Conservation (phyloP, 2,888 invertebrate genomes). For the Mesorhabditis spiculigera region DNA sequence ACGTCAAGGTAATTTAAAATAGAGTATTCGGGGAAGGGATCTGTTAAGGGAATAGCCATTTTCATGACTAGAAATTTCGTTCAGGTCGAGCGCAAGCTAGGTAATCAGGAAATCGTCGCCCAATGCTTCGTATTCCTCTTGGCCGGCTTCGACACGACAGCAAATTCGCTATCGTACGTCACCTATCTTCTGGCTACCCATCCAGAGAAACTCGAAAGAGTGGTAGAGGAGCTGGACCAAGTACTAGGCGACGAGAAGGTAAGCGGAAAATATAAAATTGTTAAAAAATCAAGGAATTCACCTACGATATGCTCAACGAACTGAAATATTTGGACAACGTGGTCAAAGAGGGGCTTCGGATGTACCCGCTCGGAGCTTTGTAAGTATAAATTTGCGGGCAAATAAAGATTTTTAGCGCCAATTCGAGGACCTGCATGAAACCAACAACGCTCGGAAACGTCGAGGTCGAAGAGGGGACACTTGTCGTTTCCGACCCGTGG, state of each 20-base stretch:
- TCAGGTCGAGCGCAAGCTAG: conserved; percentile 34
- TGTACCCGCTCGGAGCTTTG: conserved; percentile 47
- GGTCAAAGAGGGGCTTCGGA: conserved; percentile 45
- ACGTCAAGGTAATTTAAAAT: conserved; percentile 11
- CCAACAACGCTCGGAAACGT: conserved; percentile 37
- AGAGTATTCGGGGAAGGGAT: neutral
- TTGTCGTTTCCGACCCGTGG: conserved; percentile 41
- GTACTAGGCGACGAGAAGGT: conserved; percentile 24
- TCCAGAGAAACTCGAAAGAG: conserved; percentile 24
- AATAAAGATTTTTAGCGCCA: conserved; percentile 32
- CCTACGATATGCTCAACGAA: conserved; percentile 40
- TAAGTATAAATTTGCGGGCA: conserved; percentile 19
- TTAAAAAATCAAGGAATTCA: conserved; percentile 15
- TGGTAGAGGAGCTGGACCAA: conserved; percentile 38
- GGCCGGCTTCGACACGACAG: conserved; percentile 62
- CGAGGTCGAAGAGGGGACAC: conserved; percentile 38
- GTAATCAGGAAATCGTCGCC: conserved; percentile 39
- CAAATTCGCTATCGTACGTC: conserved; percentile 61
- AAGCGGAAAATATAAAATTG: neutral
- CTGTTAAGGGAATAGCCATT: neutral
- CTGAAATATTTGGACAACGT: conserved; percentile 44
- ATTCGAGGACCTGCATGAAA: conserved; percentile 32
- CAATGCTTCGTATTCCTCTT: conserved; percentile 46
- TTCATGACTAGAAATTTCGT: neutral
- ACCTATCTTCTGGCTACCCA: conserved; percentile 61